phyloP scores from a whole-genome alignment of 2,113 vertebrate species.

The Alexandromys fortis region DNA sequence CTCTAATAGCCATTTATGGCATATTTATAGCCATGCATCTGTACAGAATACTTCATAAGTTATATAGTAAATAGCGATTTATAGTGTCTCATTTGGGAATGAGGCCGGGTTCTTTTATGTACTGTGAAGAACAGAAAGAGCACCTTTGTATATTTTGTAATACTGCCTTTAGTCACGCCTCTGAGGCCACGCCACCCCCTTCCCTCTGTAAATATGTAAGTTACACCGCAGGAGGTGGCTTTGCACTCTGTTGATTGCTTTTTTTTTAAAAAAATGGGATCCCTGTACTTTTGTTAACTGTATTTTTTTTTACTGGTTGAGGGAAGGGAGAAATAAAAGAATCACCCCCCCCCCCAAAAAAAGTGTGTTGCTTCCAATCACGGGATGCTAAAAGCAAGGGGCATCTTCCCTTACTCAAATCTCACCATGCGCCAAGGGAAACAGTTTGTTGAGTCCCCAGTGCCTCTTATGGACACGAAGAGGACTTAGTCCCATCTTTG shows the following conservation, averaged over 20 bases:
- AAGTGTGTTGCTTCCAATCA: background rate
- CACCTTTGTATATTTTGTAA: slow-evolving; percentile 83
- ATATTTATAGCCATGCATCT: slow-evolving; percentile 82
- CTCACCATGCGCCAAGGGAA: background rate
- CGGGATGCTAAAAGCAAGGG: background rate
- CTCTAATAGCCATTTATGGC: slow-evolving; percentile 51
- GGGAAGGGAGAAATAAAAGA: slow-evolving; percentile 68
- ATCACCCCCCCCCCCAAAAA: background rate
- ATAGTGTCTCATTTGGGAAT: slow-evolving; percentile 75
- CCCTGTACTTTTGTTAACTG: slow-evolving; percentile 11
- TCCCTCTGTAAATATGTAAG: slow-evolving; percentile 71
- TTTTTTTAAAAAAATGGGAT: slow-evolving; percentile 24
- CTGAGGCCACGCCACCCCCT: slow-evolving; percentile 3
- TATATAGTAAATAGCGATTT: slow-evolving; percentile 74
- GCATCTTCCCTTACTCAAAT: background rate
- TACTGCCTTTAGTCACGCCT: slow-evolving; percentile 61
- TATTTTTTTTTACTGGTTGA: slow-evolving; percentile 62
- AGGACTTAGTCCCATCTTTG: background rate
- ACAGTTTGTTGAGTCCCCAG: rapidly evolving
- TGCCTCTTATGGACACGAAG: rapidly evolving
- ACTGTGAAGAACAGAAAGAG: slow-evolving; percentile 74
- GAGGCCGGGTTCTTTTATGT: slow-evolving; percentile 78
- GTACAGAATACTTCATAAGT: slow-evolving; percentile 84
- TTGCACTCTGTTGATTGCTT: slow-evolving; percentile 3
- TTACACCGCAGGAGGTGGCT: background rate